Evolutionary conservation across 2,797 vertebrate species (phyloP), one percentile per base, ranked within the genome.

Genomic region (Chromis chromis): DNA sequence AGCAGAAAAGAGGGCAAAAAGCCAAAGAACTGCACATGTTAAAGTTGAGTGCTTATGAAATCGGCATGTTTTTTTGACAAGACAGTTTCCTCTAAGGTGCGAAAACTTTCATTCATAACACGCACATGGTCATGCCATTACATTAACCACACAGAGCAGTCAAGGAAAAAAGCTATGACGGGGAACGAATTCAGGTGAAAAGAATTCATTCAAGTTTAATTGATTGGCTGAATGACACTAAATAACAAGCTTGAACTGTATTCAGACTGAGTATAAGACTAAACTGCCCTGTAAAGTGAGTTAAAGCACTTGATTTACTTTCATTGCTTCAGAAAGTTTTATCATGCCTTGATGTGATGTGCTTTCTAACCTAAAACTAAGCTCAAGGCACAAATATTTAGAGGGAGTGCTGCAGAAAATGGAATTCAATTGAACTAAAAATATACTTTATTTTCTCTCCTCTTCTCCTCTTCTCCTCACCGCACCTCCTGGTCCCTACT

Each of bases 1-100:
- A 64, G 54, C n/a, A 63, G 49, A 66, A 72, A 55, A 70, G 27
- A 31, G 33, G 86, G 78, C 90, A 95, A 91, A 94, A 94, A 93
- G 91, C 82, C 70, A 70, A 82, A 33, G 89, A 83, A 49, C 9
- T 49, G n/a, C 46, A 11, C 17, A 21, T 10, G n/a, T 11, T 19
- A 93, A 42, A 83, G 13, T 59, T 74, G 84, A 90, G 82, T 89
- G 75, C 70, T 79, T 85, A 88, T 93, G 76, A 79, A 92, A 94
- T 81, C 70, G 59, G 80, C 78, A 71, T 73, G 76, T 78, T 58
- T 78, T 58, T 70, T 64, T 75, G 66, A 75, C 52, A 40, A 59
- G 63, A 75, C 72, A 76, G 78, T 60, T 74, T 86, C 61, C 69
- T 74, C 75, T 79, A 64, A 56, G 58, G 69, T 48, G 1, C 40